These are phyloP conservation scores for Tonatia bakeri DNA, from an alignment of 2,113 vertebrate genomes.

Conservation along the genomic window DNA sequence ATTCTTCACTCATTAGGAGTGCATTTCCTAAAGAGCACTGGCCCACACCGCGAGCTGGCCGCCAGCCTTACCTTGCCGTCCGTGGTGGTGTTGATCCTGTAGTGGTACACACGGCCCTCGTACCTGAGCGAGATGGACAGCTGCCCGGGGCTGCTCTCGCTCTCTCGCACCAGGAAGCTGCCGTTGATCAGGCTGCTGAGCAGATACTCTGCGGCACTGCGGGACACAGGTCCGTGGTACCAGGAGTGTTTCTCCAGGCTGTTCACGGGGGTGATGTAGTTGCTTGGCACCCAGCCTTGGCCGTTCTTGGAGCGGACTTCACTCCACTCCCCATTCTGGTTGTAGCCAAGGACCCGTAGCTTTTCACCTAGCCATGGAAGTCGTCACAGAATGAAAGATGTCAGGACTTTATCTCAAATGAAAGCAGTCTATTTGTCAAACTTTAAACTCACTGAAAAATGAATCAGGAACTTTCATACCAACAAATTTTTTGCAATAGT, in stretches of 20 bases:
- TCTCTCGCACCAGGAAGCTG: constrained; percentile 97
- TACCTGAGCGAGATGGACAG: constrained; percentile 98
- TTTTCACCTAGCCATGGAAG: constrained; percentile 88
- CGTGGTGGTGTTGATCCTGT: constrained; percentile 95
- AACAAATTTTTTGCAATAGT: neutral
- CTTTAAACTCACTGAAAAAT: constrained; percentile 24
- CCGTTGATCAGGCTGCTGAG: constrained; percentile 98
- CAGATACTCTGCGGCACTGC: constrained; percentile 96
- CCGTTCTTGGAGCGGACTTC: constrained; percentile 98
- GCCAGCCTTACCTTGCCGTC: constrained; percentile 91
- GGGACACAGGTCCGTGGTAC: constrained; percentile 98
- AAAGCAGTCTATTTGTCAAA: neutral
- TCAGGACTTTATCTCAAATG: neutral
- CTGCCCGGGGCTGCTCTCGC: constrained; percentile 98
- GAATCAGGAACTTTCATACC: neutral
- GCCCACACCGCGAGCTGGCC: neutral
- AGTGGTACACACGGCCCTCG: constrained; percentile 98
- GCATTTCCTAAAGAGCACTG: neutral
- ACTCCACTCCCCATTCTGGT: constrained; percentile 99
- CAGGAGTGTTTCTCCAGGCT: constrained; percentile 99
- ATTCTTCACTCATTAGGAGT: neutral
- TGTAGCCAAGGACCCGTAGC: constrained; percentile 96
- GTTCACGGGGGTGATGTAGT: constrained; percentile 99
- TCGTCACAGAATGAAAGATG: neutral
- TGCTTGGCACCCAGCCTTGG: constrained; percentile 99